Percentiles rank a stretch among this genome's conserved stretches.
Evolutionary conservation across 1,140 invertebrate genomes (phyloP).

Genomic region (Helicoverpa armigera): DNA sequence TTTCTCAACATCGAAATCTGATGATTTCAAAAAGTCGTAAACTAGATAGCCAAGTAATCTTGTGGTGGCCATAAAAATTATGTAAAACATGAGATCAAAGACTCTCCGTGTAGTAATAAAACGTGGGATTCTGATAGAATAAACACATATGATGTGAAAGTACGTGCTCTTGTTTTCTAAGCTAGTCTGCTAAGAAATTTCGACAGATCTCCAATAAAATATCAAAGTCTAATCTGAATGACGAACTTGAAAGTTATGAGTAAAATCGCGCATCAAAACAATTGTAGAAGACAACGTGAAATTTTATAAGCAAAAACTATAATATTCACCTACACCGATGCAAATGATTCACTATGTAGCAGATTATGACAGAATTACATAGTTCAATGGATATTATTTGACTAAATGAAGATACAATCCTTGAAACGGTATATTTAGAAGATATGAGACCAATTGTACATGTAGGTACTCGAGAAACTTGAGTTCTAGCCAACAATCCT

Average conservation of each 20-base stretch:
- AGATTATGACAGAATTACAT: not conserved
- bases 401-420: not conserved
- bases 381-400: not conserved
- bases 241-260: no score
- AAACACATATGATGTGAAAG: slow-evolving; percentile 24
- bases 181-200: not conserved
- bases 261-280: no score
- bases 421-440: slow-evolving; percentile 31
- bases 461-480: slow-evolving; percentile 20
- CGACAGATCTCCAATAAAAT: not conserved
- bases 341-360: no score
- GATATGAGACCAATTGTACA: slow-evolving; percentile 37
- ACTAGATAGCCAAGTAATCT: slow-evolving; percentile 31
- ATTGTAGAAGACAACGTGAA: no score
- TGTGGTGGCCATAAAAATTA: slow-evolving; percentile 35
- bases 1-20: slow-evolving; percentile 35
- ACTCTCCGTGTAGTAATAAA: slow-evolving; percentile 2
- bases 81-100: slow-evolving; percentile 42
- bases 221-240: not conserved
- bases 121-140: slow-evolving; percentile 23
- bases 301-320: no score
- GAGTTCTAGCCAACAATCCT: slow-evolving; percentile 25
- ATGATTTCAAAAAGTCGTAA: slow-evolving; percentile 32
- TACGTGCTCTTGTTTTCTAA: not conserved
- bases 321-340: no score